Percentiles rank a stretch among this genome's conserved stretches.
Evolutionary conservation across 2,113 vertebrate species (phyloP).

Genomic region (Jaculus jaculus): DNA sequence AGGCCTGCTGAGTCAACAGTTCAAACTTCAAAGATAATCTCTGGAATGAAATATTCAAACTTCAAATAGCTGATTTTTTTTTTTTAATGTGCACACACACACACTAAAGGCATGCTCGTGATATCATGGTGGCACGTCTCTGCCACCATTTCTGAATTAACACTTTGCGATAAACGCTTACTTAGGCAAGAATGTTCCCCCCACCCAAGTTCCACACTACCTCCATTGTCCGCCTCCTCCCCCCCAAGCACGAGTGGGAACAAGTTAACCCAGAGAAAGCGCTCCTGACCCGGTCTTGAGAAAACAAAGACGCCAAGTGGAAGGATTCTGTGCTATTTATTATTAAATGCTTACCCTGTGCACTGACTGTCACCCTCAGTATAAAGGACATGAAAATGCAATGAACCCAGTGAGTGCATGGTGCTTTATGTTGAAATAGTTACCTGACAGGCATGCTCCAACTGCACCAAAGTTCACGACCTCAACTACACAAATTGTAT

Average conservation of each 20-base stretch:
- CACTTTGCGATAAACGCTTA: conserved; percentile 71
- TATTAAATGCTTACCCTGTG: background rate
- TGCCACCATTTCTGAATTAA: conserved; percentile 76
- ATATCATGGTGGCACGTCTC: background rate
- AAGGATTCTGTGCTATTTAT: background rate
- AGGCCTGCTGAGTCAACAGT: conserved; percentile 43
- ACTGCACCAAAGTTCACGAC: conserved; percentile 61
- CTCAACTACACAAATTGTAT: conserved; percentile 38
- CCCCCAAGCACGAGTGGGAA: conserved; percentile 44
- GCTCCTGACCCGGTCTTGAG: conserved; percentile 57
- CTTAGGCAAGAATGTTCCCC: conserved; percentile 68
- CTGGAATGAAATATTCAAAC: conserved; percentile 50
- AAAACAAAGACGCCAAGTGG: conserved; percentile 52
- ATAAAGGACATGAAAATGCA: background rate
- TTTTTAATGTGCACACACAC: background rate
- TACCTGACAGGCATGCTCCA: conserved; percentile 22
- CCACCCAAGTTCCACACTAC: conserved; percentile 9
- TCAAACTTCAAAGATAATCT: conserved; percentile 64
- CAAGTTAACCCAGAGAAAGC: conserved; percentile 61
- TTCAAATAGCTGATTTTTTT: conserved; percentile 26
- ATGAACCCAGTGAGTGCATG: background rate
- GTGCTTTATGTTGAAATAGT: background rate
- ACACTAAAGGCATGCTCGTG: background rate
- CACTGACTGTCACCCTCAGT: background rate
- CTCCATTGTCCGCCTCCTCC: background rate